Base-by-base conservation (phyloP, 1,140 invertebrate species). In the Euschistus heros region DNA sequence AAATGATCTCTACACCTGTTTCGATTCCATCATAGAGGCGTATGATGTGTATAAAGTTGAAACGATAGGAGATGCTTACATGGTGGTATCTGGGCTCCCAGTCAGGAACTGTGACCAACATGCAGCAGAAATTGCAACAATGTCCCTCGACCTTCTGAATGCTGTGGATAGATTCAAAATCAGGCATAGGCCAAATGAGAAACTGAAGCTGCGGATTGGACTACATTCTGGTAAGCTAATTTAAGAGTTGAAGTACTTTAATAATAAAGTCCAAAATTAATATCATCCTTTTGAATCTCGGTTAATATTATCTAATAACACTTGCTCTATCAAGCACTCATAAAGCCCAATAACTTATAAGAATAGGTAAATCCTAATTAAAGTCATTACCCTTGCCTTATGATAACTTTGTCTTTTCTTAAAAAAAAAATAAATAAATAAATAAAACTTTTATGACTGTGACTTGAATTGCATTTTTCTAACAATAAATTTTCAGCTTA, bases 31-130 rank as follows among this genome's bases (percentile, higher is more conserved):
- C 62, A 88, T 94, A 70, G 88, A 89, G 71, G 86, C 89, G 74
- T 94, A 92, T 71, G 91, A 97, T 73, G 92, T 96, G 0, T 97
- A 93, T 73, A 94, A 94, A 81, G 87, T 92, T 54, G 91, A 95
- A 77, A 96, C 92, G 0, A 92, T 92, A 64, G 89, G 90, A 0
- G 91, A 93, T 74, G 90, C 89, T 1, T 92, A 93, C 71, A 92
- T 92, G 89, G 89, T 93, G 69, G 88, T 88, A 74, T 89, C 86
- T 26, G 92, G 92, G 14, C 76, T 94, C 2, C 92, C 92, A 0
- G 81, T 92, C 55, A 80, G 87, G 55, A 89, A 89, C 72, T 89
- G 86, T 0, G 77, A 82, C 70, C 79, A 86, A 59, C 94, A 97
- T 73, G 93, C 92, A 1, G 88, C 85, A 0, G 93, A 97, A 79